Conservation (phyloP, 2,797 vertebrate species). For the Delichon dasypus region DNA sequence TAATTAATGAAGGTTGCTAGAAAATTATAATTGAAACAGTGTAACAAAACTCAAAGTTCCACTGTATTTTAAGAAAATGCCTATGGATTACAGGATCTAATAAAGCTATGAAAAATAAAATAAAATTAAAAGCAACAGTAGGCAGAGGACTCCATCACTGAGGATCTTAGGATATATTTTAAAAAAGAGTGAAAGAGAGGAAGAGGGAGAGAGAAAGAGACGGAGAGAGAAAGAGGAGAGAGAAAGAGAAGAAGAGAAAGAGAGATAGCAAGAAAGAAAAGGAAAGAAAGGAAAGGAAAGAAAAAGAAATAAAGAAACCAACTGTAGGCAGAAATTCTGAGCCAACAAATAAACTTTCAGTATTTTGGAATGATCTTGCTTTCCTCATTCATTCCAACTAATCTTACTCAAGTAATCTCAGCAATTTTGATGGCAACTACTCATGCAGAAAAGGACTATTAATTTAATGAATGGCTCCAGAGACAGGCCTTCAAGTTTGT, state of each 20-base stretch:
- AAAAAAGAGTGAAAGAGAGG: not conserved
- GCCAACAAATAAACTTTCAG: not conserved
- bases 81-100: not conserved
- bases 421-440: not conserved
- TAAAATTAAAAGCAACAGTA: not conserved
- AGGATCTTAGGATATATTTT: not conserved
- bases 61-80: not conserved
- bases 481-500: not conserved
- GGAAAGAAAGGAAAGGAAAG: too few species aligned
- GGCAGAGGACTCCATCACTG: not conserved
- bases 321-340: not conserved
- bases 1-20: not conserved
- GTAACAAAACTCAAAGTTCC: not conserved
- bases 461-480: not conserved
- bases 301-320: not conserved
- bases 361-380: not conserved
- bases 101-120: not conserved
- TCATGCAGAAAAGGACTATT: not conserved
- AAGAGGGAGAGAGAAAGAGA: too few species aligned
- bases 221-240: not conserved
- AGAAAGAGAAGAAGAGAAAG: accelerated
- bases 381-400: not conserved
- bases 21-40: not conserved
- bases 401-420: not conserved
- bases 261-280: not conserved